Evolutionary conservation across 2,113 vertebrate genomes (phyloP), one percentile per base, ranked within the genome.

Genomic region (Rhea americana): DNA sequence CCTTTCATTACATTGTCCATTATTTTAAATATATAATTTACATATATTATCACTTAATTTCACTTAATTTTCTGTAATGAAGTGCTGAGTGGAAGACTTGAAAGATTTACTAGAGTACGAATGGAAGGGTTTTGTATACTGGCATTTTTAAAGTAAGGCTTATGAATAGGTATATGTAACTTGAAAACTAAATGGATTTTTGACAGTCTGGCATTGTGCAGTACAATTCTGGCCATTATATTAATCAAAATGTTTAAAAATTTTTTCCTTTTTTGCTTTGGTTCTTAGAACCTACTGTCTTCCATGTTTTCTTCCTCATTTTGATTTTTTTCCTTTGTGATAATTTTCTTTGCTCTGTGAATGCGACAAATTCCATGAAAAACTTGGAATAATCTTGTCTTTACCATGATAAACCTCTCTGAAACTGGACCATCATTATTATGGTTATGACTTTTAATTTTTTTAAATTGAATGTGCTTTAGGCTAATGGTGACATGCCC

Each of bases 11-110:
- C 28, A 13, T 48, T 91, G 56, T 67, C 87, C 61, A 72, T 93
- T 93, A 90, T 96, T 93, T 93, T 81, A 84, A 82, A 93, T 68
- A 13, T 88, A 79, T 82, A 63, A 93, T 96, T 95, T 95, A 45
- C 90, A 90, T 88, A 65, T 72, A 81, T 91, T 92, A 86, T 55
- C 5, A 0, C 80, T 78, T 93, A 89, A 91, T 92, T 96, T 85
- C 32, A 71, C 63, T 71, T 81, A 78, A 15, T 85, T 90, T 93
- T 92, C 88, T 72, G 35, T 73, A 93, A 87, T 20, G 67, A 85
- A 63, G 12, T 79, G 83, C 58, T 86, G 43, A 88, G 70, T 68
- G 28, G 72, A 91, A 94, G 35, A 79, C 82, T 63, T 91, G 50
- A 10, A 67, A 43, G 68, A 71, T 88, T 93, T 91, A 78, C 26